Base-by-base conservation (phyloP, 1,140 invertebrate species). In the Neuroterus valhalla region DNA sequence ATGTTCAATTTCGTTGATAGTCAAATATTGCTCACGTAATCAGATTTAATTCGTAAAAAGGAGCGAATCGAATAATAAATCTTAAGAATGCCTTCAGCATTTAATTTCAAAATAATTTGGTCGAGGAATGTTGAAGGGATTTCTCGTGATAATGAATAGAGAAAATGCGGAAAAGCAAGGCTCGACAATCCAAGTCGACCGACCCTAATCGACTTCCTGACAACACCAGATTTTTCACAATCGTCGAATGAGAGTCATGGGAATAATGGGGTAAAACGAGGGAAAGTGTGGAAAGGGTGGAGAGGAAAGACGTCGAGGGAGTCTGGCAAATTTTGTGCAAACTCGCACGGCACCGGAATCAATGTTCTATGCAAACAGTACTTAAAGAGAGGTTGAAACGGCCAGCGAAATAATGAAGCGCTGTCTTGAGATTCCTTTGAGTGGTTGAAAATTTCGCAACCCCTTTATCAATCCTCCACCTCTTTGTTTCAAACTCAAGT, bases 141-240 rank as follows among this genome's bases (percentile, higher is more conserved):
- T 48, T 48, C 46, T 48, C 46, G 50, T 12, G 8, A 52, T 52
- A 52, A 52, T 52, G 50, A 52, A 52, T 26, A 52, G 50, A 3
- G 17, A 23, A 52, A 48, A n/a, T n/a, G 46, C 46, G n/a, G 17
- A 17, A 48, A 48, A 48, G 46, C 46, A 48, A 48, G 17, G 46
- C 15, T 48, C 15, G n/a, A 17, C 46, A 48, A 48, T 48, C 17
- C 50, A 52, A 52, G 50, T 21, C 19, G 10, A 52, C 6, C 50
- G 50, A 12, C 21, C 50, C 10, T 52, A 52, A 52, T 52, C 50
- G 50, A 52, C n/a, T 52, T 52, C 17, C 17, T 52, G 17, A 52
- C 50, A 52, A 52, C 50, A 11, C 50, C 50, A 52, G 50, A 52
- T 52, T 52, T 52, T 52, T 52, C 19, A 11, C 50, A 48, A 48